A percentile compares a stretch with the other conserved stretches of the same genome.
phyloP scores from a whole-genome alignment of 2,888 invertebrate genomes.

The Lepidocyrtoides sp. region DNA sequence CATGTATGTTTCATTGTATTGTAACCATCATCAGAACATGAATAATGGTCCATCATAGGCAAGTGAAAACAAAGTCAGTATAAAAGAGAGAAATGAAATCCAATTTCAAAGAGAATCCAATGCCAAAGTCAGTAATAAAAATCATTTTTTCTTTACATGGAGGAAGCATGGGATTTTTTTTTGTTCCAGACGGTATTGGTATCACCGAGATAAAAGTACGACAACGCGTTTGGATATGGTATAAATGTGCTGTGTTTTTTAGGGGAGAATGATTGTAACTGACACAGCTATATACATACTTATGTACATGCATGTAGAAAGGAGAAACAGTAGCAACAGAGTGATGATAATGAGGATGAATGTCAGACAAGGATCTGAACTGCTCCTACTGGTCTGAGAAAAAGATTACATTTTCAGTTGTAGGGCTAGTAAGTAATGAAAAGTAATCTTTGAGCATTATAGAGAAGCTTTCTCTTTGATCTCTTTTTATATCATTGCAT shows the following conservation, averaged over 20 bases:
- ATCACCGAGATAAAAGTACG: no score
- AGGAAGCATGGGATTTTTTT: neutral
- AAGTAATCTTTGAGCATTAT: constrained; percentile 74
- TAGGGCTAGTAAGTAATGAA: constrained; percentile 65
- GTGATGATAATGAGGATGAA: constrained; percentile 68
- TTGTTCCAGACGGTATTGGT: no score
- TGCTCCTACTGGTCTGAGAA: constrained; percentile 26
- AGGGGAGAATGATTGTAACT: no score
- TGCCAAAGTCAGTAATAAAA: constrained; percentile 64
- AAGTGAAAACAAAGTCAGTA: no score
- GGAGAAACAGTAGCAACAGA: constrained; percentile 24
- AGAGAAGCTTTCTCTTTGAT: constrained; percentile 79
- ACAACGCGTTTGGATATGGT: no score
- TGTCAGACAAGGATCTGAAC: constrained; percentile 6
- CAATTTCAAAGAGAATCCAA: constrained; percentile 79
- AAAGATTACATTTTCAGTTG: constrained; percentile 64
- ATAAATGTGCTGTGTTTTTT: neutral
- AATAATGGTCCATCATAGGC: no score
- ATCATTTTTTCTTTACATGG: constrained; percentile 32
- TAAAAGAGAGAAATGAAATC: constrained; percentile 73
- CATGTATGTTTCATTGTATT: no score
- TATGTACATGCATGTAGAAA: neutral
- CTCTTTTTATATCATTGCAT: constrained; percentile 66
- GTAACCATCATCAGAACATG: no score
- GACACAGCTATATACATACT: neutral